phyloP scores from a whole-genome alignment of 2,888 invertebrate genomes.

The Eugnorisma glareosa region DNA sequence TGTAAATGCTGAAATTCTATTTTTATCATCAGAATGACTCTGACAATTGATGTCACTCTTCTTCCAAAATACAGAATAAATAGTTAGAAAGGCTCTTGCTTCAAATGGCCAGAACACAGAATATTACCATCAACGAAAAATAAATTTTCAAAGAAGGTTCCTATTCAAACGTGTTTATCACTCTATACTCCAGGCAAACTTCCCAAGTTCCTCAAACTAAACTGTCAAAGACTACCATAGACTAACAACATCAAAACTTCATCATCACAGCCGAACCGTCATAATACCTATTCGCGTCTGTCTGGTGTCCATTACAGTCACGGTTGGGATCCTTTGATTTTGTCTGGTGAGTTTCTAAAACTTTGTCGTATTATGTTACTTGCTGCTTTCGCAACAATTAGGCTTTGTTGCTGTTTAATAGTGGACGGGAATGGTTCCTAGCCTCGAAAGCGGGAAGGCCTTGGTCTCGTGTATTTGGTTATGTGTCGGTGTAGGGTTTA shows the following conservation, averaged over 20 bases:
- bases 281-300: slow-evolving; percentile 38
- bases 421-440: neutral
- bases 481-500: neutral
- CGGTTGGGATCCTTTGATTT: slow-evolving; percentile 64
- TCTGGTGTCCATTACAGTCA: slow-evolving; percentile 62
- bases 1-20: neutral
- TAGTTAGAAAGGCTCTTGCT: neutral
- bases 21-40: neutral
- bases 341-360: slow-evolving; percentile 63
- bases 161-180: neutral
- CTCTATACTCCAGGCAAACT: neutral
- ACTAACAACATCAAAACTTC: slow-evolving; percentile 23
- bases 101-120: neutral
- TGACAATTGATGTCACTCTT: neutral
- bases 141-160: neutral
- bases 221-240: neutral
- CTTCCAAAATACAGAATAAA: neutral
- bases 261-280: slow-evolving; percentile 11
- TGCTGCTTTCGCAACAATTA: slow-evolving; percentile 63
- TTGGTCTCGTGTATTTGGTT: neutral
- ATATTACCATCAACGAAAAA: neutral
- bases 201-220: neutral
- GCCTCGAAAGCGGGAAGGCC: neutral
- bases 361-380: slow-evolving; percentile 57
- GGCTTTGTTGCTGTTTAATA: slow-evolving; percentile 31